Evolutionary conservation across 1,140 invertebrate genomes (phyloP), one percentile per base, ranked within the genome.

Genomic region (Drosophila jambulina): DNA sequence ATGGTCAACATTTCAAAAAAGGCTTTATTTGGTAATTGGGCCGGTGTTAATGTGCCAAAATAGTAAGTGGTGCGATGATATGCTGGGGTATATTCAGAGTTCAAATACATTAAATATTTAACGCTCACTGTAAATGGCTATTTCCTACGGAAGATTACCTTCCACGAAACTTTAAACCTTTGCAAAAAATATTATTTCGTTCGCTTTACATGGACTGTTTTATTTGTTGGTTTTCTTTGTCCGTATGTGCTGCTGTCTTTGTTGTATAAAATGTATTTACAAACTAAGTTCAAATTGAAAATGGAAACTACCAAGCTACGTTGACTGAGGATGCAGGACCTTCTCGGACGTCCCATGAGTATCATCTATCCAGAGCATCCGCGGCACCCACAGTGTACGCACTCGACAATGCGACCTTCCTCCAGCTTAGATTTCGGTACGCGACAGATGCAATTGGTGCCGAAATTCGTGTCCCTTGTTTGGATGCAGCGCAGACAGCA

Each of bases 401-500:
- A 99, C 92, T 99, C 98, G 0, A 99, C 98, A 91, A 99, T 98
- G 91, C 98, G 96, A 7, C 98, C 98, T 95, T 99, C 99, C 94
- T 99, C 99, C 12, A 99, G 93, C 94, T 99, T 99, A 36, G 96
- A 96, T 93, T 99, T 99, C 1, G 99, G 99, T 6, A 99, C 99
- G 72, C 99, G 94, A 92, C 99, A 99, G 72, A 99, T 99, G 91
- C 99, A 99, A 93, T 99, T 99, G 0, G 99, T 99, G 3, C 97
- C 98, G 94, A 99, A 99, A 94, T 99, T 99, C 4, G 99, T 99
- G 91, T 99, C 99, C 87, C 99, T 95, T 0, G 98, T 98, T 92
- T 99, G 99, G 91, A 99, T 99, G 92, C 99, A 99, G 13, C 99
- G 94, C n/a, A 99, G 93, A 93, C 99, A 99, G 91, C 99, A 99